These are phyloP conservation scores for Harlomillsia oculata DNA, from an alignment of 1,140 invertebrate genomes.

Conservation along the genomic window DNA sequence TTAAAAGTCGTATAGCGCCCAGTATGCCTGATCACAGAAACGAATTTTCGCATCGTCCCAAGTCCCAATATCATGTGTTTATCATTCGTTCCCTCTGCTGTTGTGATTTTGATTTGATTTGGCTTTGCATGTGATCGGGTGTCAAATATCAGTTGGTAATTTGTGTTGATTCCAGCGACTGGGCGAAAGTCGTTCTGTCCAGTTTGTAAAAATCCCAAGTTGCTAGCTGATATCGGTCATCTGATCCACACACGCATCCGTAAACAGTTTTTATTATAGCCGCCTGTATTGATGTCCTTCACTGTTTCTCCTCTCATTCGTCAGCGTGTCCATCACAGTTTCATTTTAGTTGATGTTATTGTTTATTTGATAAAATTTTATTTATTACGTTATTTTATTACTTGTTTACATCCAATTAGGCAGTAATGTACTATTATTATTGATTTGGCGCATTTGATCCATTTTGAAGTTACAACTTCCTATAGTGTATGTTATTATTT, in stretches of 20 bases:
- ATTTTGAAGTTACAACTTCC: not conserved
- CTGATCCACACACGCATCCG: conserved; percentile 25
- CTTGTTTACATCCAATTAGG: not conserved
- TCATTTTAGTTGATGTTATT: not conserved
- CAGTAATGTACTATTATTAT: too few species aligned
- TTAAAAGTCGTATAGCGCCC: too few species aligned
- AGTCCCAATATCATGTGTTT: too few species aligned
- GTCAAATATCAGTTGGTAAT: conserved; percentile 37
- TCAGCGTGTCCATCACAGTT: not conserved
- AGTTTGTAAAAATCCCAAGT: conserved; percentile 27
- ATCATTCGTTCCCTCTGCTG: not conserved
- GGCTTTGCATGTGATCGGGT: conserved; percentile 30
- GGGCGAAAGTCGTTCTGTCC: not conserved
- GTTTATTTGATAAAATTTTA: not conserved
- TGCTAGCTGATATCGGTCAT: conserved; percentile 33
- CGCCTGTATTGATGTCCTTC: not conserved
- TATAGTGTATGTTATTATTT: too few species aligned
- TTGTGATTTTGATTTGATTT: conserved; percentile 14
- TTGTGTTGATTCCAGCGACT: conserved; percentile 21
- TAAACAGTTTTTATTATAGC: conserved; percentile 6
- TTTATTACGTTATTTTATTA: not conserved
- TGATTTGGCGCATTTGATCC: too few species aligned
- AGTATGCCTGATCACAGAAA: too few species aligned
- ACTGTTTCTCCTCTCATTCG: not conserved
- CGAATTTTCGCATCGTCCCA: too few species aligned